Percentiles rank a stretch among this genome's conserved stretches.
phyloP scores from a whole-genome alignment of 2,113 vertebrate species.

The Ranitomeya imitator region DNA sequence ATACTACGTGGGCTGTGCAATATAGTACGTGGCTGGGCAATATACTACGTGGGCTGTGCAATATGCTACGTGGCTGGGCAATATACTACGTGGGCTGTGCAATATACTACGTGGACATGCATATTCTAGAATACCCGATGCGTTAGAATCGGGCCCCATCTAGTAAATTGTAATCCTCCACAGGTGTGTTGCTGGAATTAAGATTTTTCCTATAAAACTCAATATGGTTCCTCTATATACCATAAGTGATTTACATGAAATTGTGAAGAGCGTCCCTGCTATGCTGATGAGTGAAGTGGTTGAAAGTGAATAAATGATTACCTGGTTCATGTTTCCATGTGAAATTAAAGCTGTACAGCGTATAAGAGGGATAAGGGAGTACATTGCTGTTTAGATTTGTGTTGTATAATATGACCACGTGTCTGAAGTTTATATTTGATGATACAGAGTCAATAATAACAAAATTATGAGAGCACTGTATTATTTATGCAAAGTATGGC shows the following conservation, averaged over 20 bases:
- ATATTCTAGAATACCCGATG: too few relatives aligned
- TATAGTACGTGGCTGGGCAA: too few relatives aligned
- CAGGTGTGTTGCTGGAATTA: conserved; percentile 22
- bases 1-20: too few relatives aligned
- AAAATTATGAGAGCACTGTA: not conserved
- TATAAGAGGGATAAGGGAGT: too few relatives aligned
- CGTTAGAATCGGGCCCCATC: too few relatives aligned
- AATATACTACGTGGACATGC: too few relatives aligned
- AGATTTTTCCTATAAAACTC: not conserved
- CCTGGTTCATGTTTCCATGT: conserved; percentile 6
- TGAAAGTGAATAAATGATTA: not conserved
- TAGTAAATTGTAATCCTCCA: conserved; percentile 16
- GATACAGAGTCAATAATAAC: too few relatives aligned
- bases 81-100: too few relatives aligned
- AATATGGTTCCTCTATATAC: too few relatives aligned
- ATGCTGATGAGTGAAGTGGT: not conserved
- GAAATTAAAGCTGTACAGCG: not conserved
- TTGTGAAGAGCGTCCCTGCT: not conserved
- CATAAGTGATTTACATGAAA: not conserved
- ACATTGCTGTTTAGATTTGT: too few relatives aligned
- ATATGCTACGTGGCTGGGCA: too few relatives aligned
- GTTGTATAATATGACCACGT: not conserved
- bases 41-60: too few relatives aligned
- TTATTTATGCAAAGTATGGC: not conserved
- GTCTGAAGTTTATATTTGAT: not conserved